Base-by-base conservation (phyloP, 2,797 vertebrate genomes). In the Gymnopithys bicolor region DNA sequence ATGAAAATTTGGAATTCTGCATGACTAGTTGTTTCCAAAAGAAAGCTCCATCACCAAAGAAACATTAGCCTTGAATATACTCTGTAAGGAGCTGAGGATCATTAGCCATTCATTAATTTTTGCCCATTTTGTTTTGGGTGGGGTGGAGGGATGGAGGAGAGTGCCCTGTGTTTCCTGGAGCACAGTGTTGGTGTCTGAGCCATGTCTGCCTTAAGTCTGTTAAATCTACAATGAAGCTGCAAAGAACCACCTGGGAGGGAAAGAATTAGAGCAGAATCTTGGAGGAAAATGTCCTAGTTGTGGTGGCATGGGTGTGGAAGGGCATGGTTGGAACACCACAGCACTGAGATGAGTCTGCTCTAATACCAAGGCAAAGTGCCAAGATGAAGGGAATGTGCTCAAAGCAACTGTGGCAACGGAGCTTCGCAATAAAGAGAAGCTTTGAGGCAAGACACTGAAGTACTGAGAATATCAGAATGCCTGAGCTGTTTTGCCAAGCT, bases 401-500 rank as follows among this genome's bases (percentile, higher is more conserved):
- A 82, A 52, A 85, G 37, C 39, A 78, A 73, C 25, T 12, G 59
- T 84, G 73, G 55, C 77, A 59, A 2, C 63, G 77, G 83, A 88
- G 66, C 62, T 71, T 62, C 3, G 2, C 83, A 86, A 79, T 52
- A 59, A 86, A 87, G 60, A 64, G 56, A 49, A 60, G 89, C 82
- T 96, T 87, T 89, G 80, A 89, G 75, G 77, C 53, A 70, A 89
- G 64, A 84, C 59, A 67, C 39, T 80, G 71, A 84, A 86, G 62
- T 21, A 37, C 60, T 87, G 67, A 84, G 60, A 62, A 87, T 56
- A 92, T 66, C 64, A 69, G 41, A 90, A 79, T 87, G 60, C 56
- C 66, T 27, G 66, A 91, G 79, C 64, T 0, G 0, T 75, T 90
- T 71, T 92, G 82, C 90, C 85, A 77, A 60, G 85, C 35, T 66